A percentile compares a stretch with the other conserved stretches of the same genome.
phyloP scores from a whole-genome alignment of 2,113 vertebrate genomes.

The Odontophorus gujanensis region DNA sequence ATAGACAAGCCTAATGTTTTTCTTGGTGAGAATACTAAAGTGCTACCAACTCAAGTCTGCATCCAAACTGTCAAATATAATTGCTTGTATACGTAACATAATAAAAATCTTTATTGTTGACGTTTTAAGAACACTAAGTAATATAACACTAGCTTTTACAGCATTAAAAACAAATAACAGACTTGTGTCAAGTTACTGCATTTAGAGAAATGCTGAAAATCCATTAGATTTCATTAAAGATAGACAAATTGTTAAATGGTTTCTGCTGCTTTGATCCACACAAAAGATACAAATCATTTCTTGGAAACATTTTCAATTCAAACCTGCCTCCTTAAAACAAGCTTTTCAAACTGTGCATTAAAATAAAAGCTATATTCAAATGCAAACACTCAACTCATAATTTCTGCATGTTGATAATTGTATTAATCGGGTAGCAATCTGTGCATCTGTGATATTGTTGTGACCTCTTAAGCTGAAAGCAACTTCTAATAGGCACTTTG shows the following conservation, averaged over 20 bases:
- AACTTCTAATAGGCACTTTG: slow-evolving; percentile 51
- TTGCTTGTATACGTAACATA: slow-evolving; percentile 62
- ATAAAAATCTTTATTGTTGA: slow-evolving; percentile 56
- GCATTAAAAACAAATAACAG: slow-evolving; percentile 74
- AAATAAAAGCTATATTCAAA: slow-evolving; percentile 65
- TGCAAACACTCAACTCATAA: slow-evolving; percentile 55
- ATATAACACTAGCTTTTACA: slow-evolving; percentile 47
- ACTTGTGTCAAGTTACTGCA: slow-evolving; percentile 55
- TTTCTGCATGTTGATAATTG: slow-evolving; percentile 61
- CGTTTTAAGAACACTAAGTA: slow-evolving; percentile 66
- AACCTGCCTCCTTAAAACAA: slow-evolving; percentile 61
- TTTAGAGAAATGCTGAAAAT: slow-evolving; percentile 61
- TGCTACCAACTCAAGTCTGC: slow-evolving; percentile 60
- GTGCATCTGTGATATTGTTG: slow-evolving; percentile 43
- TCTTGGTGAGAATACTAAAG: slow-evolving; percentile 48
- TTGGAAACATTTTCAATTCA: slow-evolving; percentile 51
- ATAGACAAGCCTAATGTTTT: slow-evolving; percentile 67
- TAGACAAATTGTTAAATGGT: slow-evolving; percentile 67
- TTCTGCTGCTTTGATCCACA: slow-evolving; percentile 62
- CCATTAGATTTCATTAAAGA: slow-evolving; percentile 72
- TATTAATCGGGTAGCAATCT: slow-evolving; percentile 62
- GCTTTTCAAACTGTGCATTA: slow-evolving; percentile 63
- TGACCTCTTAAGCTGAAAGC: slow-evolving; percentile 61
- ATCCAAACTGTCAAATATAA: slow-evolving; percentile 69
- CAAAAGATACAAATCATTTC: slow-evolving; percentile 64